Conservation (phyloP, 2,888 invertebrate species). For the Ectemnius lituratus region DNA sequence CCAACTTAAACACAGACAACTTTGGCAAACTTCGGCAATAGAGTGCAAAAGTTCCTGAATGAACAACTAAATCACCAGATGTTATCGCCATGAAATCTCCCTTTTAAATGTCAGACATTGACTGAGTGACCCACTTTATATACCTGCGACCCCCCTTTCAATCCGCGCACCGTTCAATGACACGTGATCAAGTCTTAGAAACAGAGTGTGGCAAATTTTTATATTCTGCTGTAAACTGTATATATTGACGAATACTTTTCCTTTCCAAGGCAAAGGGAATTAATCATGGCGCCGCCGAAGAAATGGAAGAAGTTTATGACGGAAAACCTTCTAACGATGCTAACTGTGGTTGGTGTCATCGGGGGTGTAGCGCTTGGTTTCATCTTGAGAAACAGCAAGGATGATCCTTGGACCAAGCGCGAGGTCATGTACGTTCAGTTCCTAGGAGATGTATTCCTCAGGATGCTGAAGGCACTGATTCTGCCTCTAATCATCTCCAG, state of each 20-base stretch:
- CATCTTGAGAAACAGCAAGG: conserved; percentile 74
- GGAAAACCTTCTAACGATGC: conserved; percentile 80
- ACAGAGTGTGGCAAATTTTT: too few species aligned
- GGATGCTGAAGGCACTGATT: conserved; percentile 87
- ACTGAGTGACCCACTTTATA: not conserved
- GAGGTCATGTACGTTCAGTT: conserved; percentile 86
- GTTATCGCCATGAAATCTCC: too few species aligned
- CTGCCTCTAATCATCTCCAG: conserved; percentile 86
- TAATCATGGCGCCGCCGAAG: conserved; percentile 63
- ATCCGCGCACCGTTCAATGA: too few species aligned
- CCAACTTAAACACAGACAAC: too few species aligned
- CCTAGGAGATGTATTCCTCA: conserved; percentile 85
- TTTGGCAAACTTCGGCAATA: too few species aligned
- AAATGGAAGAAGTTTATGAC: conserved; percentile 68
- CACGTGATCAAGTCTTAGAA: too few species aligned
- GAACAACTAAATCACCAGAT: too few species aligned
- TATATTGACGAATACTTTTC: not conserved
- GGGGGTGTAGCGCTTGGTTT: conserved; percentile 80
- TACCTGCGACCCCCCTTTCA: too few species aligned
- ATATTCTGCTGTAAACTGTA: too few species aligned
- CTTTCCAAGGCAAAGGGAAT: conserved; percentile 16
- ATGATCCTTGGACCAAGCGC: conserved; percentile 79
- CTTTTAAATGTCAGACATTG: too few species aligned
- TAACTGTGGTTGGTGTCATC: conserved; percentile 81
- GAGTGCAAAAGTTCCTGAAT: too few species aligned